Evolutionary conservation across 2,888 invertebrate genomes (phyloP), one percentile per base, ranked within the genome.

Genomic region (Sabellastarte sp.): DNA sequence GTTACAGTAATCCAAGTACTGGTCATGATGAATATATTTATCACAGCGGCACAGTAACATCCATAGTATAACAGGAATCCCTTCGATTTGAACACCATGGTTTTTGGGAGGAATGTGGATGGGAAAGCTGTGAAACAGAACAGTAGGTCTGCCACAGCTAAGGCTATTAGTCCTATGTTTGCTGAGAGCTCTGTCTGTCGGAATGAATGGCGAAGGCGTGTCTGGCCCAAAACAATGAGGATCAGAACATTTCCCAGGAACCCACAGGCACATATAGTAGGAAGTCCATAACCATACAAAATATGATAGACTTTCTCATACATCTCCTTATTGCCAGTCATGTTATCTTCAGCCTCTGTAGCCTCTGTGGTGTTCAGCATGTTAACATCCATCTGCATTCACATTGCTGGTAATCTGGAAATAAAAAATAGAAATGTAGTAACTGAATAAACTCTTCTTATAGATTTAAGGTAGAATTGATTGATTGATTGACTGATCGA

Each of bases 101-200:
- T 64, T 32, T 72, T 69, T 3, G 73, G 71, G 1, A 73, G 65
- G 60, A 73, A 73, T 15, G 70, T 71, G 30, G 66, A 63, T 0
- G 72, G 72, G 51, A 73, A 73, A 15, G 69, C 72, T 59, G 78
- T 75, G 24, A 79, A 56, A 68, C 80, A 80, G 66, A 80, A 81
- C 77, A 90, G 85, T 61, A 92, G 86, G 51, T 92, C 91, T n/a
- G 91, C 91, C 2, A 89, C 88, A 20, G 91, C 91, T 78, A 92
- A 89, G 61, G 90, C 90, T 88, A 86, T 80, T 50, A 86, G 75
- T 90, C 84, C 92, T 80, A 91, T 89, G 64, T 73, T 73, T 32
- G 72, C 72, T 10, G 73, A 67, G 4, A 63, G 62, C 52, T 73
- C 73, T 15, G 50, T 63, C 28, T 55, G 59, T n/a, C 68, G 57